A percentile compares a stretch with the other conserved stretches of the same genome.
Evolutionary conservation across 2,888 invertebrate species (phyloP).

Genomic region (Phalera bucephala): DNA sequence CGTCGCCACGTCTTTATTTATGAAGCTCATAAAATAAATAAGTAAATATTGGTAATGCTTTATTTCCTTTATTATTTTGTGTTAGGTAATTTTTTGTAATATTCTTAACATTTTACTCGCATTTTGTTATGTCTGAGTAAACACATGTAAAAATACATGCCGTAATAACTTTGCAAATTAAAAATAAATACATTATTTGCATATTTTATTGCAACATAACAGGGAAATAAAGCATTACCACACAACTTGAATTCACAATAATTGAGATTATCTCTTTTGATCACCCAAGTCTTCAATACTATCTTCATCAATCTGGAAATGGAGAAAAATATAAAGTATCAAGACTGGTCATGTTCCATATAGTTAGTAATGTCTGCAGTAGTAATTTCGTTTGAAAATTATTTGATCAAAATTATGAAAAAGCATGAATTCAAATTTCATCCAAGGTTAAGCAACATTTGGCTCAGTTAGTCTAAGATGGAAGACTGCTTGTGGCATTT

Average conservation of each 20-base stretch:
- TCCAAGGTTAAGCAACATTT: no score
- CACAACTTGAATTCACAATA: constrained; percentile 14
- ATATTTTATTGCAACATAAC: neutral
- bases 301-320: constrained; percentile 90
- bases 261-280: constrained; percentile 89
- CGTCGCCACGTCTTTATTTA: constrained; percentile 26
- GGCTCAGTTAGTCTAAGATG: no score
- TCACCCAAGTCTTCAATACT: constrained; percentile 96
- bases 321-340: constrained; percentile 4
- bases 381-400: no score
- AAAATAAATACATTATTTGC: neutral
- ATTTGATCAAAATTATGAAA: no score
- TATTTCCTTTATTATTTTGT: constrained; percentile 30
- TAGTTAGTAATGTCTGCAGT: no score
- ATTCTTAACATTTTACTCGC: no score
- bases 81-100: no score
- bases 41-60: constrained; percentile 35
- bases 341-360: no score
- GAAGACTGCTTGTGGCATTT: no score
- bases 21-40: constrained; percentile 40
- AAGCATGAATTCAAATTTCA: no score
- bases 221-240: constrained; percentile 39
- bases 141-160: no score
- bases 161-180: neutral
- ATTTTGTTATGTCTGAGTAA: neutral